Conservation (phyloP, 2,888 invertebrate genomes). For the Idaea dimidiata region DNA sequence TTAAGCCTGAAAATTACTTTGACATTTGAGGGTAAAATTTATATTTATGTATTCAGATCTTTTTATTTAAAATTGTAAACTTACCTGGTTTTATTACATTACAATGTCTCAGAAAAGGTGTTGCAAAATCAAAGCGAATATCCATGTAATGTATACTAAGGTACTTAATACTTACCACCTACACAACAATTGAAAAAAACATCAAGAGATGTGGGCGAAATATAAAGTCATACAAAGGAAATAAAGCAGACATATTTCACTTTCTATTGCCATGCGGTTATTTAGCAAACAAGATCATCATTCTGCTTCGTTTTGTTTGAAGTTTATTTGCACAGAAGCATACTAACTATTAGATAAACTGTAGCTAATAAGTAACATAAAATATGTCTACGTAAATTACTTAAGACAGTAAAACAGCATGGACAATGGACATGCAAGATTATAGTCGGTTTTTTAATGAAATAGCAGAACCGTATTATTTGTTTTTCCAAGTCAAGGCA, state of each 20-base stretch:
- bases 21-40: no score
- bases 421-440: background rate
- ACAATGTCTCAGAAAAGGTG: background rate
- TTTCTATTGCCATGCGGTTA: background rate
- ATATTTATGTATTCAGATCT: no score
- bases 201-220: background rate
- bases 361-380: background rate
- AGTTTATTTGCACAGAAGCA: background rate
- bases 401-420: background rate
- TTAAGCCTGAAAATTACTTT: no score
- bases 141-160: background rate
- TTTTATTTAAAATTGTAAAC: no score
- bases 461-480: background rate
- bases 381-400: background rate
- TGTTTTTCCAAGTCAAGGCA: constrained; percentile 1
- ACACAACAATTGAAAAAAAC: background rate
- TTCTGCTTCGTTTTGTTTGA: background rate
- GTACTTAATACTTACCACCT: background rate
- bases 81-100: no score
- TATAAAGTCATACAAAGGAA: background rate
- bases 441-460: background rate
- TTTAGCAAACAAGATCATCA: background rate
- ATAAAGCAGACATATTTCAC: background rate
- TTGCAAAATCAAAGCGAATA: background rate
- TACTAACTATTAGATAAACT: no score